Evolutionary conservation across 2,113 vertebrate species (phyloP), one percentile per base, ranked within the genome.

Genomic region (Galemys pyrenaicus): DNA sequence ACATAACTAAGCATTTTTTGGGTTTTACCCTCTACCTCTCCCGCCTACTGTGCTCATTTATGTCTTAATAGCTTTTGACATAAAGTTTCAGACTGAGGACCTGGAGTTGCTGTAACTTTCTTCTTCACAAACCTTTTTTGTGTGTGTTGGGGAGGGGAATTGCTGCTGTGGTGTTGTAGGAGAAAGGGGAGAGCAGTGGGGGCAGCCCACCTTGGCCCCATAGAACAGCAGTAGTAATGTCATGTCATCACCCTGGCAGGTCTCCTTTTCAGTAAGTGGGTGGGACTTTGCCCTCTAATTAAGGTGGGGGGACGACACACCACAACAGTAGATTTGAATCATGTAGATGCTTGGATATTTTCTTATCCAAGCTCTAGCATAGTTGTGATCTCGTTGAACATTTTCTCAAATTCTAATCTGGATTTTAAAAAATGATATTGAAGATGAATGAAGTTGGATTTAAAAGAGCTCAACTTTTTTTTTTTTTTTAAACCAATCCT

Each of bases 301-400:
- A 70, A 74, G 28, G 75, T 20, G 9, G 68, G 28, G 12, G 82
- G n/a, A n/a, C n/a, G n/a, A n/a, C n/a, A n/a, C n/a, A n/a, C n/a
- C n/a, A n/a, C n/a, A 60, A 44, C 70, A 30, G 64, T 71, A 89
- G 77, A 73, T 96, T 95, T 90, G 51, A 83, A 44, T 89, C 13
- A 0, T 60, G 30, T n/a, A 68, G 37, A 13, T 62, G 46, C 39
- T 95, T 91, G 73, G 12, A 28, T 87, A 75, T 90, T 15, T 94
- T 94, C 54, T 82, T 94, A 67, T 10, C 32, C 54, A 1, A 75
- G 51, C 1, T 79, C 94, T 20, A 70, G 54, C 60, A 26, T 90
- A 80, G 49, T 83, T 56, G 28, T 89, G 39, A 9, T 77, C 37
- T 90, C 49, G 58, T 32, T 70, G 68, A 71, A 64, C 28, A 56